phyloP scores from a whole-genome alignment of 2,888 invertebrate genomes.

The Scrobipalpa atriplicella region DNA sequence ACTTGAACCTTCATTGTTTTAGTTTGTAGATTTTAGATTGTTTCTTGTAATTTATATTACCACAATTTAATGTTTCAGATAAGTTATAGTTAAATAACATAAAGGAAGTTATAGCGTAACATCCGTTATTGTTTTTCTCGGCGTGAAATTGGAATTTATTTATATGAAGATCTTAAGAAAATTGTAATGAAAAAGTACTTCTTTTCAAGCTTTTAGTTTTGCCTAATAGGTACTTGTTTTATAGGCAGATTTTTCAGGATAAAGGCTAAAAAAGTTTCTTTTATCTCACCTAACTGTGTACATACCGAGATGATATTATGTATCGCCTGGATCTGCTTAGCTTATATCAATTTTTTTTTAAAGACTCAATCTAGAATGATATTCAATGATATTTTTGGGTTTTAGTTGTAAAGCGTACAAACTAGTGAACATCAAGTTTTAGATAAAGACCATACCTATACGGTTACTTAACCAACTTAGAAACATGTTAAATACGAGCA shows the following conservation, averaged over 20 bases:
- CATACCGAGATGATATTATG: too few relatives aligned
- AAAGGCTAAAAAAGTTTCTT: too few relatives aligned
- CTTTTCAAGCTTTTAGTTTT: neutral
- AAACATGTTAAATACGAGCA: neutral
- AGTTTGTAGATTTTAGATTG: constrained; percentile 51
- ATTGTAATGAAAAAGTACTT: neutral
- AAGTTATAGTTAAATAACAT: constrained; percentile 19
- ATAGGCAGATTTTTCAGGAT: too few relatives aligned
- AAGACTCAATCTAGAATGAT: too few relatives aligned
- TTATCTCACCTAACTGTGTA: too few relatives aligned
- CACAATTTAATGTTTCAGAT: constrained; percentile 26
- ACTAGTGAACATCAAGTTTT: too few relatives aligned
- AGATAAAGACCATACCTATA: too few relatives aligned
- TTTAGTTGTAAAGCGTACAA: too few relatives aligned
- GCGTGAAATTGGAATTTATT: neutral
- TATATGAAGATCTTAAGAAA: neutral
- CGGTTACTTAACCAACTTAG: neutral
- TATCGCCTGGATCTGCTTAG: too few relatives aligned
- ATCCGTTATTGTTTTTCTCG: neutral
- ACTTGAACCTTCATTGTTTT: constrained; percentile 67
- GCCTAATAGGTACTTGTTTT: neutral
- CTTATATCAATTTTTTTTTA: too few relatives aligned
- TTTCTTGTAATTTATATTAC: constrained; percentile 30
- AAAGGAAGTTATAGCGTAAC: constrained; percentile 2
- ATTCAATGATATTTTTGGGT: too few relatives aligned